A percentile compares a stretch with the other conserved stretches of the same genome.
phyloP scores from a whole-genome alignment of 2,888 invertebrate species.

The Hylaea fasciaria region DNA sequence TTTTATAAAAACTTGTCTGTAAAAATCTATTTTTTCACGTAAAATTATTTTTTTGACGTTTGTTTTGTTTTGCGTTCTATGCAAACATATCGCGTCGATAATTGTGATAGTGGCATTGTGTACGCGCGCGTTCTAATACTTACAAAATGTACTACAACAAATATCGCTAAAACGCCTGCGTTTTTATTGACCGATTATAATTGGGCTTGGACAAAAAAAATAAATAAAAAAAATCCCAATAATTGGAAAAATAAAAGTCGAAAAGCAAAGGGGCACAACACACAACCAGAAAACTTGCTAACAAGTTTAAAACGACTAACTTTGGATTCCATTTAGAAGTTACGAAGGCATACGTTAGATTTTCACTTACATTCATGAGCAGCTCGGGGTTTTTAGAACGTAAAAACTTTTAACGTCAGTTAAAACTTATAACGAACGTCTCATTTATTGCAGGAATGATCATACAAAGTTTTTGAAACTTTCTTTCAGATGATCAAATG shows the following conservation, averaged over 20 bases:
- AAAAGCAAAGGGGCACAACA: constrained; percentile 15
- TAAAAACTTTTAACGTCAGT: constrained; percentile 14
- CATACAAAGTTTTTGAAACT: constrained; percentile 1
- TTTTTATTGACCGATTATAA: too few relatives aligned
- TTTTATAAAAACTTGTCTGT: too few relatives aligned
- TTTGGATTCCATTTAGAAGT: constrained; percentile 62
- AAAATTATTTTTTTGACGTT: too few relatives aligned
- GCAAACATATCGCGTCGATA: too few relatives aligned
- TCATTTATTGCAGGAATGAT: constrained; percentile 9
- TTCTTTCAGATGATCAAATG: background rate
- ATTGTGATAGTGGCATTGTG: too few relatives aligned
- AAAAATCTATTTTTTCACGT: too few relatives aligned
- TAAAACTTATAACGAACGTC: constrained; percentile 22
- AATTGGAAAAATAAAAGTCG: background rate
- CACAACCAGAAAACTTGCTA: constrained; percentile 42
- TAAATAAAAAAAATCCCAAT: too few relatives aligned
- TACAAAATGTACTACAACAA: too few relatives aligned
- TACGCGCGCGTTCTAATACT: too few relatives aligned
- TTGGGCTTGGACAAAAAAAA: too few relatives aligned
- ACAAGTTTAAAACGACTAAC: constrained; percentile 64
- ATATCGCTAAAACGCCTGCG: too few relatives aligned
- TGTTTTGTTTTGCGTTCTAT: too few relatives aligned
- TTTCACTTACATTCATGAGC: constrained; percentile 39
- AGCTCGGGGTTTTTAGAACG: constrained; percentile 9
- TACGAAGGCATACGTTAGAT: constrained; percentile 39